Evolutionary conservation across 1,140 invertebrate species (phyloP), one percentile per base, ranked within the genome.

Genomic region (Lysiphlebus fabarum): DNA sequence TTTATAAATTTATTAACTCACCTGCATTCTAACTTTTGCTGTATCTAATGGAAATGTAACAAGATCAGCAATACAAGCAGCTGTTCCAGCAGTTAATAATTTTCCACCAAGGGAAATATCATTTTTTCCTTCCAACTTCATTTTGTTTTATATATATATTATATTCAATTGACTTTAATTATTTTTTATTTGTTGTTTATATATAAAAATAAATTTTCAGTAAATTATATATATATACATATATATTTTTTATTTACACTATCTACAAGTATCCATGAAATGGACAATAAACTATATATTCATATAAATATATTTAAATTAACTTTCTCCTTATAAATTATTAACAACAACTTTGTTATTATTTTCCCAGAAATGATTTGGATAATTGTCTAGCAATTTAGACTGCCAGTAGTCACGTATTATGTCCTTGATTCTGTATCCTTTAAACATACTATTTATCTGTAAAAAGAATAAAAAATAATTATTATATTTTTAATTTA

Each of bases 11-110:
- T 7, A 51, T 44, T 7, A 55, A 45, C 36, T 70, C 73, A 89
- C 87, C 83, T 89, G 87, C 64, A 89, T 80, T 59, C 87, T 73
- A 58, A 90, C 87, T 86, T 90, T 90, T 17, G 86, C 86, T 10
- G 86, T 88, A 71, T 90, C 87, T 54, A 90, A 69, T 5, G 87
- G 87, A 77, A 88, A 89, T 1, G 87, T 88, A 0, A 80, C 75
- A 36, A 85, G 69, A 71, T 90, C 87, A 4, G 87, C 87, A 57
- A 87, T 76, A 63, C 86, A 89, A 49, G 86, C 87, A 4, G 87
- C 84, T 7, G 82, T 80, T 12, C 87, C 87, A 34, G 87, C 87
- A 11, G 85, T 85, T 8, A 87, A 64, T 53, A 89, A 67, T 64
- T 83, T 84, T 11, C 72, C 61, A 10, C 63, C 70, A 11, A 79